Evolutionary conservation across 2,888 invertebrate species (phyloP), one percentile per base, ranked within the genome.

Genomic region (Xestia c-nigrum): DNA sequence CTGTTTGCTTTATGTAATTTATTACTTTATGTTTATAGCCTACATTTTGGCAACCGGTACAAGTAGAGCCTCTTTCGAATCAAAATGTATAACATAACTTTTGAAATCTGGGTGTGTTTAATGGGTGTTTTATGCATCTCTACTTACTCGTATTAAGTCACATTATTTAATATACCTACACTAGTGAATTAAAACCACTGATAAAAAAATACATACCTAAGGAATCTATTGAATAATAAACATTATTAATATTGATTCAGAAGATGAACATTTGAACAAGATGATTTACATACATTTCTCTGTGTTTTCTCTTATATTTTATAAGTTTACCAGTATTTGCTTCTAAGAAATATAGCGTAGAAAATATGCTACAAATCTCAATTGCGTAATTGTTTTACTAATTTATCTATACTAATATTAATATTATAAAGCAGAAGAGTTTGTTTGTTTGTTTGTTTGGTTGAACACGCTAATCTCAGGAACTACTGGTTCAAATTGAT

Each of bases 201-300:
- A 38, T n/a, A 52, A 24, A 59, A 72, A 52, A n/a, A n/a, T n/a
- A 24, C 21, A 63, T 47, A 67, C 67, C 52, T 9, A 31, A 52
- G 19, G 0, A 43, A 65, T 66, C 40, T 16, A 47, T 65, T 59
- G 21, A 73, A 72, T 63, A 63, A 16, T 10, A 50, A 21, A 50
- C 40, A 66, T 61, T 52, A 82, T 81, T 55, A 81, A 80, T 70
- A 80, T 80, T 69, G 31, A 75, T 80, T 31, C 31, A 70, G 52
- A 61, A 61, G 47, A 61, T 61, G 19, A 63, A 66, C n/a, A 40
- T 9, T 5, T 38, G 52, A 72, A 65, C 50, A 24, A 52, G 63
- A 47, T 63, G n/a, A 78, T 78, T 71, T 64, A 12, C 52, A 73
- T 78, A 59, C 19, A 59, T 68, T 76, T 81, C n/a, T 73, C 50